Evolutionary conservation across 2,113 vertebrate genomes (phyloP).

Genomic region (Pithys albifrons): DNA sequence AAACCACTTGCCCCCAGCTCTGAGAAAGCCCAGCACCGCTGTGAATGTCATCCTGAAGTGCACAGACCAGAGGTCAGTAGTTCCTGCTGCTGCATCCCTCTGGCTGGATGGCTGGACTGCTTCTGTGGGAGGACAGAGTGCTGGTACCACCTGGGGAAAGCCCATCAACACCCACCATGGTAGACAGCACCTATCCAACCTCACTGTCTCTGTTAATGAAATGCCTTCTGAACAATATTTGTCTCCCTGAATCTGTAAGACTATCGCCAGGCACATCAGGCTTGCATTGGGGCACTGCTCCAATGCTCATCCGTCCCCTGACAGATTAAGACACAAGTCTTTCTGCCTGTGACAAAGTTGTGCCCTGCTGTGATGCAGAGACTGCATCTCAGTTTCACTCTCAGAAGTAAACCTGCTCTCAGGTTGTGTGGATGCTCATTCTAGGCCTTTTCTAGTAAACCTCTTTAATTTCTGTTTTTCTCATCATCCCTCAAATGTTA

Average conservation of each 20-base stretch:
- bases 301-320: background rate
- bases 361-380: background rate
- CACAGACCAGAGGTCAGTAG: background rate
- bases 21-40: background rate
- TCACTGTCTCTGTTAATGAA: background rate
- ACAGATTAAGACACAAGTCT: background rate
- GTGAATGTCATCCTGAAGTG: background rate
- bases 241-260: background rate
- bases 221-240: background rate
- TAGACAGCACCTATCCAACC: background rate
- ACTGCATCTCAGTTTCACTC: background rate
- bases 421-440: background rate
- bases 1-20: background rate
- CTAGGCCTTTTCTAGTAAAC: background rate
- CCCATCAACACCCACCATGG: background rate
- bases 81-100: background rate
- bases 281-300: background rate
- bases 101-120: background rate
- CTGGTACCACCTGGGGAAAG: background rate
- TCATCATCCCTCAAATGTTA: background rate
- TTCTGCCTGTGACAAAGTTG: background rate
- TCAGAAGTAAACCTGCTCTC: background rate
- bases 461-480: background rate
- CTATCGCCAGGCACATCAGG: background rate
- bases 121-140: background rate